Evolutionary conservation across 2,888 invertebrate species (phyloP), one percentile per base, ranked within the genome.

Genomic region (Stenurella melanura): DNA sequence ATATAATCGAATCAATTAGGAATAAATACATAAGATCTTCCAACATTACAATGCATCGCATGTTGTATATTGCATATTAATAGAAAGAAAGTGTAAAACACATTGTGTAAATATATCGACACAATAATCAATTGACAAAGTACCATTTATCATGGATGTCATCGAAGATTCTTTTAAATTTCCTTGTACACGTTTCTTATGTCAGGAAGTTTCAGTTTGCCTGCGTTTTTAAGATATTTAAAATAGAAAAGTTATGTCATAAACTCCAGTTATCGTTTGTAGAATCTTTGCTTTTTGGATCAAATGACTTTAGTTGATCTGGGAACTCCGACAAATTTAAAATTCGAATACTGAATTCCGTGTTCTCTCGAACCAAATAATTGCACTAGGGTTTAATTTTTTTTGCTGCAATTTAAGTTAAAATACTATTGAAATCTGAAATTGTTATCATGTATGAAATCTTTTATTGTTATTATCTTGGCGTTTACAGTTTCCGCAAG

Each of bases 161-260:
- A 42, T 1, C 12, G 42, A 42, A 42, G 12, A 0, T 42, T 42
- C 11, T 42, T 42, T 42, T 12, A 42, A 12, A 42, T 38, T 7
- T 38, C 7, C 5, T 38, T 38, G 38, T 38, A 38, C 7, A 38
- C 38, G 7, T 12, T 42, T 42, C 15, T 15, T 15, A 42, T 15
- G 15, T 12, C 11, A 12, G 42, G 15, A 42, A 42, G 12, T 42
- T 42, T 42, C 42, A 42, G 42, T 42, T 42, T 42, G 9, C 42
- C 2, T 42, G 9, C 11, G n/a, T 50, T 50, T 15, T 15, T n/a
- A 50, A 50, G 4, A n/a, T n/a, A n/a, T 6, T 50, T 15, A 3
- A 50, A 50, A 50, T 50, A n/a, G n/a, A 50, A 50, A 50, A 50
- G 50, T 50, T 50, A 50, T 50, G 50, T 50, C 50, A 17, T n/a